Evolutionary conservation across 2,113 vertebrate species (phyloP).

Genomic region (Andinoacara biseriatus): DNA sequence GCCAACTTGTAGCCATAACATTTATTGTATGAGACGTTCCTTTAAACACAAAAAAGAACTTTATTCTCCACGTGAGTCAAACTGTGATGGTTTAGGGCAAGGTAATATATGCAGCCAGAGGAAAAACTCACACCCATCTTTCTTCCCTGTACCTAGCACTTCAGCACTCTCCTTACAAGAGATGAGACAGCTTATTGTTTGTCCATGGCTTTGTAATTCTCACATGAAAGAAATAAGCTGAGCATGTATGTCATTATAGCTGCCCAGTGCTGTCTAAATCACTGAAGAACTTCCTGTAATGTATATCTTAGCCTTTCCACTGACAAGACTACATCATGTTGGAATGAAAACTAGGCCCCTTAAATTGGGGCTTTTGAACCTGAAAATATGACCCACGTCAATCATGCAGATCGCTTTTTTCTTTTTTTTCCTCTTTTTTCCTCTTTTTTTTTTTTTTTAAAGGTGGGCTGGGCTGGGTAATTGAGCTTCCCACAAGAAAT

Average conservation of each 20-base stretch:
- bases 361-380: slow-evolving; percentile 24
- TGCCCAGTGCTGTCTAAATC: slow-evolving; percentile 57
- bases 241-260: slow-evolving; percentile 60
- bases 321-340: slow-evolving; percentile 41
- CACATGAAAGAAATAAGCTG: slow-evolving; percentile 51
- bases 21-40: slow-evolving; percentile 40
- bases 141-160: slow-evolving; percentile 43
- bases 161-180: slow-evolving; percentile 45
- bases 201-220: slow-evolving; percentile 63
- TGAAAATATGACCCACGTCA: background rate
- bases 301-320: slow-evolving; percentile 41
- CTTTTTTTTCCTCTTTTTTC: too few species aligned
- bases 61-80: slow-evolving; percentile 26
- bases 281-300: slow-evolving; percentile 52
- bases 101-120: slow-evolving; percentile 55
- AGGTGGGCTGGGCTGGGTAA: background rate
- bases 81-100: slow-evolving; percentile 15
- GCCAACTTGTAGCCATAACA: slow-evolving; percentile 40
- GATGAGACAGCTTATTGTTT: slow-evolving; percentile 59
- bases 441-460: background rate
- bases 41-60: slow-evolving; percentile 43
- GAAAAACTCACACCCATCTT: slow-evolving; percentile 55
- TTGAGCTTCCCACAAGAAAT: background rate
- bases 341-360: slow-evolving; percentile 50
- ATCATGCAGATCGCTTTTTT: background rate